Evolutionary conservation across 2,888 invertebrate species (phyloP), one percentile per base, ranked within the genome.

Genomic region (Axea sp.): DNA sequence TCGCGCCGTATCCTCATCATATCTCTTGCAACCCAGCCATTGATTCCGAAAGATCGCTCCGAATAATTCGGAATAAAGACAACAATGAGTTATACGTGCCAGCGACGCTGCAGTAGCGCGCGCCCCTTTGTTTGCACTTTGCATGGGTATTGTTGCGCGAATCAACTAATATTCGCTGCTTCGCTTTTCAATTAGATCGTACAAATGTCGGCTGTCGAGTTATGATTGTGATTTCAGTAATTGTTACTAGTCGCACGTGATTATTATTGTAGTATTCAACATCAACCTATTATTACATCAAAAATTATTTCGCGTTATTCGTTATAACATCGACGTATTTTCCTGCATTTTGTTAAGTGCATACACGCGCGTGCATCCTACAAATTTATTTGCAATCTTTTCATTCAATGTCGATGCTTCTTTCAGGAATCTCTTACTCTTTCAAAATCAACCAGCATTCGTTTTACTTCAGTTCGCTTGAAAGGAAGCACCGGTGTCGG

Each of bases 21-120:
- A 37, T 47, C 67, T 33, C 14, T 51, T 39, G 43, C 51, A 28
- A 47, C 57, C 64, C 41, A 22, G 57, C 55, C 57, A 65, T 60
- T 73, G 73, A 60, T 73, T 55, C 65, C 67, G 41, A 67, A 73
- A 73, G 73, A 73, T 73, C 67, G 73, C 59, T 37, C 45, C 45
- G 59, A 73, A 73, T 73, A 67, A 67, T 73, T 69, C 35, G 31
- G 15, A 62, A 60, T 60, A 62, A 69, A 69, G 69, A 62, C 69
- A 55, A 55, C 53, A 53, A 69, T 69, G 69, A 69, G 69, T 69
- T 69, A 33, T 60, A 39, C 57, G 45, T 33, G 57, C 11, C 45
- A 33, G 51, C 49, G 60, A 24, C 19, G 37, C 47, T 35, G 47
- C n/a, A n/a, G n/a, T n/a, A 9, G 11, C 33, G 28, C 30, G 28